Percentiles rank a stretch among this genome's conserved stretches.
These are phyloP conservation scores for Diorhabda carinulata DNA, from an alignment of 1,140 invertebrate genomes.

Conservation along the genomic window DNA sequence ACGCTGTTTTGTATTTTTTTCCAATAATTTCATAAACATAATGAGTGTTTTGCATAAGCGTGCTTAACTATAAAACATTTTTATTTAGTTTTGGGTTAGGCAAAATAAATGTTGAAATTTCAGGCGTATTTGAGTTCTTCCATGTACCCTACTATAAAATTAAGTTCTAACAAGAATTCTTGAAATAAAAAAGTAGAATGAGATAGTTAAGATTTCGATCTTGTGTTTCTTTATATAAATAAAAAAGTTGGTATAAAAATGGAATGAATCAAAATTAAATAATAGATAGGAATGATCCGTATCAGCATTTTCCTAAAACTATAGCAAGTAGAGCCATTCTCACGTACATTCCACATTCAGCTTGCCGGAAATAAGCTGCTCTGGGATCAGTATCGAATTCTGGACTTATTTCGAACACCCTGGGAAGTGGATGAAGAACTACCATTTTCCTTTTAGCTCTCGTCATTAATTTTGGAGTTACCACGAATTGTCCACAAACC, in stretches of 20 bases:
- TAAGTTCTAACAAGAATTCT: too few relatives aligned
- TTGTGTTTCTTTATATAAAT: too few relatives aligned
- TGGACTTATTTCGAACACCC: constrained; percentile 89
- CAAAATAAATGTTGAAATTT: too few relatives aligned
- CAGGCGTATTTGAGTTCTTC: too few relatives aligned
- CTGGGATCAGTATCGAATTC: constrained; percentile 94
- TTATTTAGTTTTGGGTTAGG: too few relatives aligned
- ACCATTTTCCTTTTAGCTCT: constrained; percentile 89
- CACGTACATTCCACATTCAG: constrained; percentile 96
- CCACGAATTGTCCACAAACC: constrained; percentile 80
- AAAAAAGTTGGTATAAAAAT: background rate
- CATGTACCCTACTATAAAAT: too few relatives aligned
- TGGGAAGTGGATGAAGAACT: constrained; percentile 96
- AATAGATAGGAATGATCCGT: background rate
- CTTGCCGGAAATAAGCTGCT: constrained; percentile 97
- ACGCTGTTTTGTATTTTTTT: too few relatives aligned
- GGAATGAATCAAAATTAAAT: background rate
- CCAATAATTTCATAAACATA: too few relatives aligned
- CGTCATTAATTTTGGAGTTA: constrained; percentile 95
- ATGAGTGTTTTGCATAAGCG: too few relatives aligned
- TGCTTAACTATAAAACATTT: too few relatives aligned
- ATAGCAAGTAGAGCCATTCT: constrained; percentile 95
- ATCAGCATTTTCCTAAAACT: constrained; percentile 63
- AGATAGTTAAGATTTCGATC: too few relatives aligned
- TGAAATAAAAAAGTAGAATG: too few relatives aligned